Base-by-base conservation (phyloP, 2,888 invertebrate genomes). In the Dugesia japonica region DNA sequence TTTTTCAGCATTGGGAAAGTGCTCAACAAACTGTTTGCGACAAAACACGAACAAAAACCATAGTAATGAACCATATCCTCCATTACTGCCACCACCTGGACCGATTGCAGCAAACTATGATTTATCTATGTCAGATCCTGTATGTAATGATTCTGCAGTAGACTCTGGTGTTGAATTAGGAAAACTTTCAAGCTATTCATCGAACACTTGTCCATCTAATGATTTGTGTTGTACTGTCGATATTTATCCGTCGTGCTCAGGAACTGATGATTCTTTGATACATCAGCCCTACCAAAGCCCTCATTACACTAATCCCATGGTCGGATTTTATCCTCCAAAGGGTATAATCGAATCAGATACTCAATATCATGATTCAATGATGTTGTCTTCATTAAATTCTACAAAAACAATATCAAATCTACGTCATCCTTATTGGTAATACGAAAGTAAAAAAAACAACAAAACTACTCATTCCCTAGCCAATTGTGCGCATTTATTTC, bases 401-500 rank as follows among this genome's bases (percentile, higher is more conserved):
- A 56, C 56, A 9, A 56, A 56, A 23, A 56, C 4, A 13, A 56
- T 56, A 56, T 56, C 56, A 20, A 56, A 56, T 23, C 56, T 56
- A 4, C 56, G 56, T 13, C 56, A 56, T 56, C 56, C 56, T n/a
- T 56, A 56, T 56, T 56, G 56, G 56, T 56, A 56, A 23, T 9
- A n/a, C n/a, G n/a, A n/a, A n/a, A n/a, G n/a, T n/a, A n/a, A n/a
- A n/a, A n/a, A n/a, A n/a, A n/a, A n/a, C n/a, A n/a, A n/a, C n/a
- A n/a, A n/a, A n/a, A n/a, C n/a, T n/a, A n/a, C 23, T 56, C 56
- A 56, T 56, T 56, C 56, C 56, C 4, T n/a, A 56, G 23, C 56
- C 56, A 56, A 56, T 56, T n/a, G 56, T 56, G 56, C n/a, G 56
- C 56, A 56, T 56, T 56, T 56, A 56, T 56, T 56, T 56, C n/a